Conservation (phyloP, 2,888 invertebrate genomes). For the Dicyrtoma fusca region DNA sequence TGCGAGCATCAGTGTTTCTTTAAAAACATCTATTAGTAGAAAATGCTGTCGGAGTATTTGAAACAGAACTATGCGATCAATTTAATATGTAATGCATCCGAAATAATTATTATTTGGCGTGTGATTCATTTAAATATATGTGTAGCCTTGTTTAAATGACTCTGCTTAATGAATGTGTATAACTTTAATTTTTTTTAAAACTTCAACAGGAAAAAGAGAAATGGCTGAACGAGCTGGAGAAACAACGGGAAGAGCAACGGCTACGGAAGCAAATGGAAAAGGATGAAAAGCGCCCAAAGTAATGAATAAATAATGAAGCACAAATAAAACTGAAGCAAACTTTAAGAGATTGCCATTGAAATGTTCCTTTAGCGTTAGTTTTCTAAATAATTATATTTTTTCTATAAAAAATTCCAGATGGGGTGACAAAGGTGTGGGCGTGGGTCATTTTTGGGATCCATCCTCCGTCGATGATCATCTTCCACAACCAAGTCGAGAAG, state of each 20-base stretch:
- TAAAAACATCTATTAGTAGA: too few species aligned
- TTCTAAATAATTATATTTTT: not conserved
- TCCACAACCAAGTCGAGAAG: slow-evolving; percentile 59
- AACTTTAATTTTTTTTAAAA: not conserved
- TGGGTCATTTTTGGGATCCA: slow-evolving; percentile 71
- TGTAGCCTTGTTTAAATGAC: too few species aligned
- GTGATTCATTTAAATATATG: too few species aligned
- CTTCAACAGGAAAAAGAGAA: slow-evolving; percentile 46
- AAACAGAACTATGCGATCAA: too few species aligned
- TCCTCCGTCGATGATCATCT: slow-evolving; percentile 58
- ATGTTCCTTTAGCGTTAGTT: not conserved
- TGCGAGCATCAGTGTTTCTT: too few species aligned
- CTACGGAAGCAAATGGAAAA: slow-evolving; percentile 51
- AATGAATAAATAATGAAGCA: too few species aligned
- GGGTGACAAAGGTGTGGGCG: slow-evolving; percentile 73
- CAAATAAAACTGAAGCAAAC: not conserved
- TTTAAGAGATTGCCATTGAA: not conserved
- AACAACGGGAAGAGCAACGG: slow-evolving; percentile 60
- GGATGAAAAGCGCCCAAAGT: slow-evolving; percentile 52
- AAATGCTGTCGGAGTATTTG: too few species aligned
- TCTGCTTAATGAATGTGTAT: too few species aligned
- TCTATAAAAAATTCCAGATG: slow-evolving; percentile 63
- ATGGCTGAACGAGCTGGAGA: slow-evolving; percentile 60
- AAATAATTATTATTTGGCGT: too few species aligned
- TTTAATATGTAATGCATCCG: too few species aligned